phyloP scores from a whole-genome alignment of 2,888 invertebrate genomes.

The Tenthredo amoena region DNA sequence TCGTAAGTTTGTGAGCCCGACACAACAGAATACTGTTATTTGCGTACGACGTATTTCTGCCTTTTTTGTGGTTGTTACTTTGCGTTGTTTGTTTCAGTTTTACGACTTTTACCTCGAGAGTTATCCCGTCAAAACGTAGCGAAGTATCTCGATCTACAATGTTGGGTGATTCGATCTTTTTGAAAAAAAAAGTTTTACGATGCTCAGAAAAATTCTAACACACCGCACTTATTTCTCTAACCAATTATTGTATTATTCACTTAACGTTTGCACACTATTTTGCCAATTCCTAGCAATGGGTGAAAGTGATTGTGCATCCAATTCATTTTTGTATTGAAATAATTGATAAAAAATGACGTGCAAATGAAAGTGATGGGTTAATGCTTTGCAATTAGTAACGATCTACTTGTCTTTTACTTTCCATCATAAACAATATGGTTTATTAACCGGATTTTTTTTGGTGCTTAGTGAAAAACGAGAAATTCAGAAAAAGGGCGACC shows the following conservation, averaged over 20 bases:
- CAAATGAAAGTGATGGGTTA: not conserved
- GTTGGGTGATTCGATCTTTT: not conserved
- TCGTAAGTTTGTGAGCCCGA: not conserved
- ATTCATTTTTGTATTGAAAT: not conserved
- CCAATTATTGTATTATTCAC: not conserved
- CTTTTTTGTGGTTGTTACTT: not conserved
- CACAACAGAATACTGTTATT: not conserved
- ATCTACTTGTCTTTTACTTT: not conserved
- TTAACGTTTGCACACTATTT: not conserved
- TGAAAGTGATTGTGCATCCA: not conserved
- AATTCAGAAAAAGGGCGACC: slow-evolving; percentile 5
- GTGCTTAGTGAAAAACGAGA: not conserved
- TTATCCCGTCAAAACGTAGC: not conserved
- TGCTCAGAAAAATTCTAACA: not conserved
- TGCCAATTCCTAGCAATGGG: not conserved
- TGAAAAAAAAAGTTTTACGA: not conserved
- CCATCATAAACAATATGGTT: not conserved
- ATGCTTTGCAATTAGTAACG: not conserved
- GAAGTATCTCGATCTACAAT: not conserved
- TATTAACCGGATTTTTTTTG: not conserved
- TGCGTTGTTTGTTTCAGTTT: slow-evolving; percentile 22
- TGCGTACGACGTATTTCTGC: not conserved
- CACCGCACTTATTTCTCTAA: not conserved
- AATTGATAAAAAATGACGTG: not conserved
- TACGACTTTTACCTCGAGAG: slow-evolving; percentile 1